Conservation (phyloP, 2,888 invertebrate genomes). For the Dendrolimus pini region DNA sequence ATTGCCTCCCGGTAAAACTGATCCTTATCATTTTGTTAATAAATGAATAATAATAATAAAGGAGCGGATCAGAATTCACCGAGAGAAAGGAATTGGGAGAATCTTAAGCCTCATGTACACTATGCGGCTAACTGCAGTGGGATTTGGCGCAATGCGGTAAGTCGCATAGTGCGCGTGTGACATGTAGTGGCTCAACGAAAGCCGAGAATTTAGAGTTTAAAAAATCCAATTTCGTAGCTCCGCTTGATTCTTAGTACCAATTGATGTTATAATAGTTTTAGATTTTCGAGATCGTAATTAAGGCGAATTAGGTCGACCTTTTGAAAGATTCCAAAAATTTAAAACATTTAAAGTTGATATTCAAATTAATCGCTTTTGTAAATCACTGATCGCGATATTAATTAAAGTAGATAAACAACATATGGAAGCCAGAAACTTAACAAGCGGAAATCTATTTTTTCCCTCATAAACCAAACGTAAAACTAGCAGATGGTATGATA, state of each 20-base stretch:
- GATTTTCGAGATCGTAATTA: neutral
- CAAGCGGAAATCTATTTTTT: too few species aligned
- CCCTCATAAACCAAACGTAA: too few species aligned
- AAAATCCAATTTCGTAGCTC: slow-evolving; percentile 64
- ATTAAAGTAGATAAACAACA: too few species aligned
- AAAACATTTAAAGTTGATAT: too few species aligned
- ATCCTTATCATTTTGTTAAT: neutral
- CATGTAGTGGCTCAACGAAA: slow-evolving; percentile 34
- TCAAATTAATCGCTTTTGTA: too few species aligned
- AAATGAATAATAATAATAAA: neutral
- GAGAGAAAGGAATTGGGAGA: neutral
- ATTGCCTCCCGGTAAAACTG: neutral
- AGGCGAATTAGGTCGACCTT: too few species aligned
- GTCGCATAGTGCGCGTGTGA: slow-evolving; percentile 24
- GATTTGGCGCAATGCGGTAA: too few species aligned
- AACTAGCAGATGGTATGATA: too few species aligned
- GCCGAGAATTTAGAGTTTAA: slow-evolving; percentile 40
- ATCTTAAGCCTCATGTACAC: neutral
- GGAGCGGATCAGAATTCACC: neutral
- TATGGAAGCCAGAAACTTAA: too few species aligned
- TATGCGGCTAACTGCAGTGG: too few species aligned
- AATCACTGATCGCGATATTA: too few species aligned
- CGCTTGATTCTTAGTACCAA: slow-evolving; percentile 64
- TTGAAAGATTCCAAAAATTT: too few species aligned
- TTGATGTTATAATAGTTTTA: slow-evolving; percentile 38